Conservation (phyloP, 1,140 invertebrate species). For the Thaumatotibia leucotreta region DNA sequence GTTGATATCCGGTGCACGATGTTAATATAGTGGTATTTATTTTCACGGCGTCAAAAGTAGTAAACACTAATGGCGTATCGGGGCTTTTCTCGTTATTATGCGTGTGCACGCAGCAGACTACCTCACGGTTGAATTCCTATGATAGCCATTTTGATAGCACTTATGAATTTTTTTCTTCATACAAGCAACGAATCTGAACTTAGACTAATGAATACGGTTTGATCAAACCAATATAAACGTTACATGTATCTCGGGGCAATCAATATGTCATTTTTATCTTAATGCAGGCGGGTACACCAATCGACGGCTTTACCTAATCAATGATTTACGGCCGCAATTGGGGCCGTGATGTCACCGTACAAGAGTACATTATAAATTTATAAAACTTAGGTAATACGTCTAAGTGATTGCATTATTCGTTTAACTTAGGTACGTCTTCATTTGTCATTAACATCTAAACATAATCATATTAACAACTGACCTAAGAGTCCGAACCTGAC, state of each 20-base stretch:
- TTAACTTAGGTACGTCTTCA: too few species aligned
- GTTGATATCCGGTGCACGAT: not conserved
- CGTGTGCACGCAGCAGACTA: not conserved
- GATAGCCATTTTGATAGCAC: constrained; percentile 25
- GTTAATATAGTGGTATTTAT: not conserved
- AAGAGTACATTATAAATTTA: not conserved
- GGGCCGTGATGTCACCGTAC: not conserved
- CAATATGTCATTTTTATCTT: constrained; percentile 26
- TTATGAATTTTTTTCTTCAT: not conserved
- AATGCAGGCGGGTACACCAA: constrained; percentile 24
- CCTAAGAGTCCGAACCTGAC: too few species aligned
- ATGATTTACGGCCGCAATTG: not conserved
- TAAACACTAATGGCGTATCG: not conserved
- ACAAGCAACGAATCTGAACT: not conserved
- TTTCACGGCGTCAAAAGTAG: not conserved
- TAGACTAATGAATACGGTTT: constrained; percentile 25
- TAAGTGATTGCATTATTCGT: too few species aligned
- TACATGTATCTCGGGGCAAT: constrained; percentile 20
- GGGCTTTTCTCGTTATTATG: not conserved
- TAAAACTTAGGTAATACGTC: not conserved
- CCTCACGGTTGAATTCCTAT: constrained; percentile 24
- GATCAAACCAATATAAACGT: constrained; percentile 23
- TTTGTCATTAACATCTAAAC: too few species aligned
- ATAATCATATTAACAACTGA: too few species aligned
- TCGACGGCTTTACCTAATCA: constrained; percentile 34